Evolutionary conservation across 2,113 vertebrate species (phyloP).

Genomic region (Aphyosemion australe): DNA sequence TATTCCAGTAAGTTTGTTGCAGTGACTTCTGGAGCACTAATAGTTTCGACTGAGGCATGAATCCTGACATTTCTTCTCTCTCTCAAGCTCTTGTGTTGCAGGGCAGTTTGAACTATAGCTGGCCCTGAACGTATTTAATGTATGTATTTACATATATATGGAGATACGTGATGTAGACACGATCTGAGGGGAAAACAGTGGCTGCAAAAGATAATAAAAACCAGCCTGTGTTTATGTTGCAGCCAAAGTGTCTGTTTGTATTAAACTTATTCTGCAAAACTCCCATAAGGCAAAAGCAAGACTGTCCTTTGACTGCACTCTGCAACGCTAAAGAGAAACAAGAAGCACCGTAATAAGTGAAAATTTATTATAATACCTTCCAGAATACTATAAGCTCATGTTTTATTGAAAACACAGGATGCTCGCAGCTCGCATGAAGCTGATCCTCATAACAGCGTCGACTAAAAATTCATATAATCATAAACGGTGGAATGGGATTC

Average conservation of each 20-base stretch:
- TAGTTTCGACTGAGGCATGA: conserved; percentile 1
- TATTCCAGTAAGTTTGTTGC: background rate
- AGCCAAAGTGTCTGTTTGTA: conserved; percentile 52
- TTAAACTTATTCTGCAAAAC: conserved; percentile 23
- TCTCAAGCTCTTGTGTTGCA: background rate
- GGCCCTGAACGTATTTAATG: background rate
- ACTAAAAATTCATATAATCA: conserved; percentile 27
- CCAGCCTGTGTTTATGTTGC: conserved; percentile 21
- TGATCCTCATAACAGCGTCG: conserved; percentile 13
- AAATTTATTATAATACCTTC: conserved; percentile 62
- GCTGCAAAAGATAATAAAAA: background rate
- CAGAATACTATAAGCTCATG: conserved; percentile 46
- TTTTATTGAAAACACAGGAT: conserved; percentile 60
- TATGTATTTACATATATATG: background rate
- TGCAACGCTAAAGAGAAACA: conserved; percentile 39
- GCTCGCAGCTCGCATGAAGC: conserved; percentile 26
- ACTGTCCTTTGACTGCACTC: conserved; percentile 34
- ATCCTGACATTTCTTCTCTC: background rate
- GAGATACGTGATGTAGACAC: background rate
- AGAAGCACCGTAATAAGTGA: conserved; percentile 34
- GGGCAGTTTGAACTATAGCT: conserved; percentile 21
- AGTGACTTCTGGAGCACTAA: conserved; percentile 2
- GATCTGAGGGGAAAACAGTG: conserved; percentile 26
- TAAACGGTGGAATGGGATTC: conserved; percentile 24
- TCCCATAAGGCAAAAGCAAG: conserved; percentile 41